Base-by-base conservation (phyloP, 2,113 vertebrate species). In the Lycaon pictus region DNA sequence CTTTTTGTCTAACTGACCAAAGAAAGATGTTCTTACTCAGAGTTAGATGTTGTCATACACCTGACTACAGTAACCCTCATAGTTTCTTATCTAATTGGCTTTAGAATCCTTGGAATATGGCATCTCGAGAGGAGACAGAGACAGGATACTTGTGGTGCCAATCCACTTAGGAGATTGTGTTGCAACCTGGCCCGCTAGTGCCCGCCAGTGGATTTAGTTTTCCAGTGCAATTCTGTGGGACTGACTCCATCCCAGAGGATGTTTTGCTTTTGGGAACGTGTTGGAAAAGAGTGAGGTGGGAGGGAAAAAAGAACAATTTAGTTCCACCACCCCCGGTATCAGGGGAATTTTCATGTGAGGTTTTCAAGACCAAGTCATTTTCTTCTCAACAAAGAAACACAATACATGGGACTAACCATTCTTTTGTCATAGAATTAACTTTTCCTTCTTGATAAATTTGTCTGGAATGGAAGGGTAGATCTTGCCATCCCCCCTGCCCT, bases 391-490 rank as follows among this genome's bases (percentile, higher is more conserved):
- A 58, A 11, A 81, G 80, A 97, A 97, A 80, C 19, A 27, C 20
- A 76, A 55, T 27, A 53, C 8, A 15, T 80, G 17, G 56, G 29
- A 37, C 51, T 65, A 79, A 76, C 93, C 55, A 56, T 90, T 92
- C 48, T 96, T 95, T 79, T 92, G 60, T 74, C 67, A 35, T 12
- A 53, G 37, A 43, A 56, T 96, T 96, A 86, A 93, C 32, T 97
- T 67, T 93, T 90, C n/a, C 82, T 95, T 85, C 37, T 69, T 60
- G 76, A 89, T 83, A 80, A 89, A 63, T 19, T 27, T 92, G 23
- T 37, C 77, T 83, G 53, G 60, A 96, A 17, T 43, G 11, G 69
- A 43, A 72, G n/a, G 17, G 2, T 12, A 22, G 43, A 37, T 55
- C 95, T 55, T 60, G 2, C 19, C 29, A 10, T 60, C 1, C 43